These are phyloP conservation scores for Tenthredo amoena DNA, from an alignment of 2,888 invertebrate genomes.

Conservation along the genomic window DNA sequence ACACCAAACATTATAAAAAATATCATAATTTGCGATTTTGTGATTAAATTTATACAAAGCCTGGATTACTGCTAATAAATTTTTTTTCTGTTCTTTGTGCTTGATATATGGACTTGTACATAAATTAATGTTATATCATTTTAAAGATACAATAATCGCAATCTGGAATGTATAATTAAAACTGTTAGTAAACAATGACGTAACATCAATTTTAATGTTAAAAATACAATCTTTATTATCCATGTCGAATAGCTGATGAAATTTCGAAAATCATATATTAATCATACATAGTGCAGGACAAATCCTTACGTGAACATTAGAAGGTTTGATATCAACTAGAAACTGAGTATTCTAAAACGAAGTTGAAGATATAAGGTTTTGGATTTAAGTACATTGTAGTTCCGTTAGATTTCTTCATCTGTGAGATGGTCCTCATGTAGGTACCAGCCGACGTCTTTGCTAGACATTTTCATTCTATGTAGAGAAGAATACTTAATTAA, in stretches of 20 bases:
- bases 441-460: background rate
- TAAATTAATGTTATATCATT: background rate
- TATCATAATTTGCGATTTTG: background rate
- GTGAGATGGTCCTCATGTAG: background rate
- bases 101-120: constrained; percentile 3
- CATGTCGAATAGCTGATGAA: background rate
- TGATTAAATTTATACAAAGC: background rate
- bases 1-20: constrained; percentile 5
- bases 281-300: background rate
- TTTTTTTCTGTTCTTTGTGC: background rate
- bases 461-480: background rate
- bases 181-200: background rate
- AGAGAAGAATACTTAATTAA: background rate
- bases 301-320: constrained; percentile 36
- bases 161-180: background rate
- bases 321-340: background rate
- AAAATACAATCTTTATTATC: background rate
- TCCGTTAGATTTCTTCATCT: background rate
- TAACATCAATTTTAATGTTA: background rate
- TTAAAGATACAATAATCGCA: background rate
- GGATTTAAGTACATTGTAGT: background rate
- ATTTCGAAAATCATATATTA: background rate
- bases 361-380: constrained; percentile 16
- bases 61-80: constrained; percentile 17
- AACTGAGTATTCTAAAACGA: background rate